Conservation (phyloP, 2,888 invertebrate species). For the Drosophila falleni region DNA sequence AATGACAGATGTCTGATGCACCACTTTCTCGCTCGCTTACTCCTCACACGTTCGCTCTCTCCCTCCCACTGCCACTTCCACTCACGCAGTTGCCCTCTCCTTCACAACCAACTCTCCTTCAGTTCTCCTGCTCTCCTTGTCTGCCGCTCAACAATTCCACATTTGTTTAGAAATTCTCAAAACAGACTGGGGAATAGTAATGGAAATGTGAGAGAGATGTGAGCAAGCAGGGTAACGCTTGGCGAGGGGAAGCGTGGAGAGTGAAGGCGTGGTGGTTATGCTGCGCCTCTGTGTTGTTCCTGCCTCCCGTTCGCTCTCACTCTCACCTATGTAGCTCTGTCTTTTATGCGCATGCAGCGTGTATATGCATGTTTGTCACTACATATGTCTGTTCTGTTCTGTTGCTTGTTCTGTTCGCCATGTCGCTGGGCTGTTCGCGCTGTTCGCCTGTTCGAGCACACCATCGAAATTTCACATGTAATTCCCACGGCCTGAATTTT, state of each 20-base stretch:
- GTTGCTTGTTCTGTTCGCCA: conserved; percentile 46
- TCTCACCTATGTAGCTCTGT: conserved; percentile 25
- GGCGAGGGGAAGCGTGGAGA: not conserved
- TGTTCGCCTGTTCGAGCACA: conserved; percentile 84
- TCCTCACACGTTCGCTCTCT: not conserved
- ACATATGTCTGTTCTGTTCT: conserved; percentile 39
- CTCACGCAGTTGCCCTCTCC: not conserved
- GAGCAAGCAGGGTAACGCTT: not conserved
- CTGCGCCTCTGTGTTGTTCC: conserved; percentile 43
- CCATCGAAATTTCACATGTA: conserved; percentile 86
- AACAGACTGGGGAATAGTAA: conserved; percentile 29
- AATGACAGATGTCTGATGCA: not conserved
- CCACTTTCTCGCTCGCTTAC: conserved; percentile 1
- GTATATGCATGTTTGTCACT: conserved; percentile 11
- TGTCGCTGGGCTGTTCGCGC: conserved; percentile 58
- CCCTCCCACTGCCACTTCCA: not conserved
- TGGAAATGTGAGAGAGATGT: conserved; percentile 23
- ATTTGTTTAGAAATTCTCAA: conserved; percentile 38
- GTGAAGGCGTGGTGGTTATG: conserved; percentile 39
- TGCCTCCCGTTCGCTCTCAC: conserved; percentile 14
- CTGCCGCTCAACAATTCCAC: conserved; percentile 23
- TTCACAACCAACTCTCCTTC: conserved; percentile 3
- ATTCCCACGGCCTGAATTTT: conserved; percentile 86
- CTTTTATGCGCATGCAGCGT: conserved; percentile 31
- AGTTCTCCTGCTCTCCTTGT: conserved; percentile 7